These are phyloP conservation scores for Oreotrochilus melanogaster DNA, from an alignment of 2,113 vertebrate species.

Conservation along the genomic window DNA sequence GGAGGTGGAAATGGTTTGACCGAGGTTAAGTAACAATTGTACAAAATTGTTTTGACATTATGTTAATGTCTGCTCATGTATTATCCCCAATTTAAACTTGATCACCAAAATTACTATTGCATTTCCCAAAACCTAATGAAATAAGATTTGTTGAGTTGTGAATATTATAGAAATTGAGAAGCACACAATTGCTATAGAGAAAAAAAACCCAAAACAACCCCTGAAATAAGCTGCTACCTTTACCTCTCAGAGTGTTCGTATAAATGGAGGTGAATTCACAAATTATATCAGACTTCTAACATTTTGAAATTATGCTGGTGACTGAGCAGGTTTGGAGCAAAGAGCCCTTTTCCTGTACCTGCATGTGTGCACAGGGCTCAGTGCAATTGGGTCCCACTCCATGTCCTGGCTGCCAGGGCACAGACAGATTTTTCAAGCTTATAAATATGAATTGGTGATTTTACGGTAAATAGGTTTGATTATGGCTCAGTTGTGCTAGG, in stretches of 20 bases:
- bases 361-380: not conserved
- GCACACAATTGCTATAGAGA: not conserved
- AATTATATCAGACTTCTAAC: not conserved
- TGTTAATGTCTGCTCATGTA: slow-evolving; percentile 69
- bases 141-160: slow-evolving; percentile 75
- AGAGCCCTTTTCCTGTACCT: fast-evolving
- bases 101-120: slow-evolving; percentile 75
- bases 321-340: not conserved
- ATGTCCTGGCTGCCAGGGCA: not conserved
- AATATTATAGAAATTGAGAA: slow-evolving; percentile 68
- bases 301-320: fast-evolving
- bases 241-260: not conserved
- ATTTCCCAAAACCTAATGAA: slow-evolving; percentile 74
- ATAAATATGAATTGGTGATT: not conserved
- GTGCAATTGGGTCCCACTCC: fast-evolving
- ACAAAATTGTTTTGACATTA: slow-evolving; percentile 80
- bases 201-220: not conserved
- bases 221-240: not conserved
- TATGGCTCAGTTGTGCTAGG: not conserved
- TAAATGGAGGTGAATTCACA: not conserved
- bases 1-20: slow-evolving; percentile 55
- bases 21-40: slow-evolving; percentile 76
- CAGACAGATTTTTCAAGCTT: not conserved
- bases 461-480: not conserved
- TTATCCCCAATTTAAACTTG: slow-evolving; percentile 79